Evolutionary conservation across 2,888 invertebrate genomes (phyloP), one percentile per base, ranked within the genome.

Genomic region (Caenorhabditis wallacei): DNA sequence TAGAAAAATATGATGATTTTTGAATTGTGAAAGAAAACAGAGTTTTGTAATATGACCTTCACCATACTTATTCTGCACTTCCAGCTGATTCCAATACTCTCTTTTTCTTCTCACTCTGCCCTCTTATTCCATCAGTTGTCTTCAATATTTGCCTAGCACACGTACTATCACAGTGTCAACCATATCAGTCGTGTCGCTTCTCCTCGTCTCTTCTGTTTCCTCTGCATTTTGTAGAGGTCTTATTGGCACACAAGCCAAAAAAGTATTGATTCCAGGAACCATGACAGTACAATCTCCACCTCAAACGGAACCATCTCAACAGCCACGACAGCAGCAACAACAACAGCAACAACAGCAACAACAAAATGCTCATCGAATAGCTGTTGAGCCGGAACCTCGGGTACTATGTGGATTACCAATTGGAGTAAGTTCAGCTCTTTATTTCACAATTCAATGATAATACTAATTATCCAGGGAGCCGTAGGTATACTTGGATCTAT

Each of bases 401-500:
- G 82, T 79, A 37, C 51, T 82, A 51, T 82, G 82, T 20, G 82
- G 82, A 13, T 35, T 82, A 13, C 82, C 82, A 11, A 56, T 82
- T 40, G 79, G 82, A 18, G 82, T 82, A 24, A 56, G 79, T 71
- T 40, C 13, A 16, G 46, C 8, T 37, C 2, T 11, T 10, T 8
- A 0, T 35, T 40, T 40, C 40, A 5, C 13, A 24, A 40, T 11
- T 35, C 59, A 3, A 2, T 40, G 24, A 43, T 16, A 5, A n/a
- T n/a, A n/a, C n/a, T n/a, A n/a, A 8, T 22, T 43, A 71, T 78
- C 13, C 51, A 82, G 82, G 82, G 79, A 10, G 82, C 82, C 24
- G 74, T 79, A 11, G 79, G 82, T 35, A 82, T 82, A 13, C 70
- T 82, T 22, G 82, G 79, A 43, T 82, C 82, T 3, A 69, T 79